Percentiles rank a stretch among this genome's conserved stretches.
Conservation (phyloP, 1,140 invertebrate genomes). For the Bombus turneri region DNA sequence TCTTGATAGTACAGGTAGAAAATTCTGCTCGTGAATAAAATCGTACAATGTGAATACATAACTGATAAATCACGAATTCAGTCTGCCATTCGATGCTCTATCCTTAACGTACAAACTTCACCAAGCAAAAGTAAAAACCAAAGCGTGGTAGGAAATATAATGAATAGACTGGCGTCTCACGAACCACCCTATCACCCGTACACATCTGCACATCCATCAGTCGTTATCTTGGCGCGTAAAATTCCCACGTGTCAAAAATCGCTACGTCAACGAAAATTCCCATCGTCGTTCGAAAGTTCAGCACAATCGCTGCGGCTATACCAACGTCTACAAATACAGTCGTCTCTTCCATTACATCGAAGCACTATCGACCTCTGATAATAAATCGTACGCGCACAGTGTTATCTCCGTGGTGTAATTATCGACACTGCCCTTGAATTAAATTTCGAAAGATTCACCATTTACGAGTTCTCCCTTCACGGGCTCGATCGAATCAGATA, state of each 20-base stretch:
- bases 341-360: no score
- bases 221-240: not conserved
- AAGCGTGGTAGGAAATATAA: not conserved
- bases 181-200: not conserved
- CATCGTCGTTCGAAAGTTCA: not conserved
- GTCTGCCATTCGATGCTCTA: not conserved
- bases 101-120: not conserved
- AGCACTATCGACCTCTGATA: no score
- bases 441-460: no score
- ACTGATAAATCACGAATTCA: constrained; percentile 1
- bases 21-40: not conserved
- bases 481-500: no score
- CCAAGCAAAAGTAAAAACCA: not conserved
- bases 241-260: not conserved
- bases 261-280: constrained; percentile 5
- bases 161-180: not conserved
- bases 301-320: not conserved
- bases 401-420: no score
- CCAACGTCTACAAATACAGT: no score
- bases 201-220: constrained; percentile 10
- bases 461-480: no score
- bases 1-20: not conserved
- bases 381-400: no score
- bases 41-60: not conserved
- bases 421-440: no score